phyloP scores from a whole-genome alignment of 2,113 vertebrate genomes.

The Brachyhypopomus occidentalis region DNA sequence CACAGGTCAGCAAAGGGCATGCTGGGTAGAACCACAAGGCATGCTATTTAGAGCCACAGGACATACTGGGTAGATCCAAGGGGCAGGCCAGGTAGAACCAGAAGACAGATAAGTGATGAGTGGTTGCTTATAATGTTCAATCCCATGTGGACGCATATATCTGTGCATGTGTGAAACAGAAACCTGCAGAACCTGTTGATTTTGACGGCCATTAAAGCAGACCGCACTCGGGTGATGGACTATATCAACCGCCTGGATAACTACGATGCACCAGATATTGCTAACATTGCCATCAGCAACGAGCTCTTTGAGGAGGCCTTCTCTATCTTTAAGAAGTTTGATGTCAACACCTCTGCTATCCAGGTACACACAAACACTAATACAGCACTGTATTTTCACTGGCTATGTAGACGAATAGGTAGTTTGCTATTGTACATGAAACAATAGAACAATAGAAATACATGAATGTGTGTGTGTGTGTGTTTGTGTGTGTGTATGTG shows the following conservation, averaged over 20 bases:
- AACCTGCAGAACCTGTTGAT: slow-evolving; percentile 94
- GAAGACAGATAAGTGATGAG: background rate
- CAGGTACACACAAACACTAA: slow-evolving; percentile 73
- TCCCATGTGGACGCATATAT: background rate
- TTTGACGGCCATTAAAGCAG: slow-evolving; percentile 90
- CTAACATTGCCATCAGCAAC: slow-evolving; percentile 89
- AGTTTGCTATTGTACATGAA: background rate
- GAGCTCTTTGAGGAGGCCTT: slow-evolving; percentile 92
- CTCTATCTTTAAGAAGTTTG: slow-evolving; percentile 90
- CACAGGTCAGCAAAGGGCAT: slow-evolving; percentile 76
- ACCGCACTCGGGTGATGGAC: slow-evolving; percentile 90
- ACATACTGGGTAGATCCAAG: slow-evolving; percentile 68
- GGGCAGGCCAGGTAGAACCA: background rate
- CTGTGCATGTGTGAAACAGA: slow-evolving; percentile 61
- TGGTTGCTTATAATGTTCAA: background rate
- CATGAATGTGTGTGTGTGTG: background rate
- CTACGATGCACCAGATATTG: slow-evolving; percentile 90
- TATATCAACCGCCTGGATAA: slow-evolving; percentile 90
- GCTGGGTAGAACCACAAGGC: background rate
- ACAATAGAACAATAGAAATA: background rate
- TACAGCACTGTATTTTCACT: background rate
- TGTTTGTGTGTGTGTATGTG: background rate
- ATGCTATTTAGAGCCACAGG: too few relatives aligned
- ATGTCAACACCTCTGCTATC: slow-evolving; percentile 89
- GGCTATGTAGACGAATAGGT: background rate